Conservation (phyloP, 2,888 invertebrate genomes). For the Coremacera marginata region DNA sequence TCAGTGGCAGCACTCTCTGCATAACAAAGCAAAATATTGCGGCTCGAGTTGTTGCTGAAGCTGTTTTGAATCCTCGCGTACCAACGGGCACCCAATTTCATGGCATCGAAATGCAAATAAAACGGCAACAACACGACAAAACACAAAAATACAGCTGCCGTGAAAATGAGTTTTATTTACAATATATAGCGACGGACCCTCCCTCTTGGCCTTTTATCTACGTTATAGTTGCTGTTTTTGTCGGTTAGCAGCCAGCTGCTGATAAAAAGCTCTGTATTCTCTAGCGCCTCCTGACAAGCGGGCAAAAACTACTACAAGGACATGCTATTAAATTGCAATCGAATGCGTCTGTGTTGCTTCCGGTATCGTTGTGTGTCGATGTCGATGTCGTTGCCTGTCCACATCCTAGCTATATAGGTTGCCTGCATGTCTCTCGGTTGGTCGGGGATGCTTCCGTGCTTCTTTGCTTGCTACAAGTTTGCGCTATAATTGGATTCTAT, state of each 20-base stretch:
- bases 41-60: background rate
- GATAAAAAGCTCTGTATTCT: slow-evolving; percentile 1
- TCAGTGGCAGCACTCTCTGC: background rate
- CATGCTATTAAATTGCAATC: slow-evolving; percentile 15
- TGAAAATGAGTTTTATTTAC: background rate
- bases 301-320: slow-evolving; percentile 11
- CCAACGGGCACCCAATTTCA: background rate
- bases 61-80: background rate
- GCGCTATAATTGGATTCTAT: slow-evolving; percentile 13
- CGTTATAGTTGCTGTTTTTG: background rate
- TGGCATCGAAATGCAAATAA: slow-evolving; percentile 1
- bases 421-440: background rate
- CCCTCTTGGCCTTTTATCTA: background rate
- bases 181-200: background rate
- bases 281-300: slow-evolving; percentile 1
- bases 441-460: background rate
- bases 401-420: background rate
- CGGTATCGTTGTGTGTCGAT: background rate
- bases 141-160: background rate
- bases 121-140: background rate
- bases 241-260: background rate
- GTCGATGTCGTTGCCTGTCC: background rate
- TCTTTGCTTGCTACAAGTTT: background rate
- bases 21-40: slow-evolving; percentile 7
- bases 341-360: slow-evolving; percentile 1